These are phyloP conservation scores for Martes flavigula DNA, from an alignment of 2,797 vertebrate species.

Conservation along the genomic window DNA sequence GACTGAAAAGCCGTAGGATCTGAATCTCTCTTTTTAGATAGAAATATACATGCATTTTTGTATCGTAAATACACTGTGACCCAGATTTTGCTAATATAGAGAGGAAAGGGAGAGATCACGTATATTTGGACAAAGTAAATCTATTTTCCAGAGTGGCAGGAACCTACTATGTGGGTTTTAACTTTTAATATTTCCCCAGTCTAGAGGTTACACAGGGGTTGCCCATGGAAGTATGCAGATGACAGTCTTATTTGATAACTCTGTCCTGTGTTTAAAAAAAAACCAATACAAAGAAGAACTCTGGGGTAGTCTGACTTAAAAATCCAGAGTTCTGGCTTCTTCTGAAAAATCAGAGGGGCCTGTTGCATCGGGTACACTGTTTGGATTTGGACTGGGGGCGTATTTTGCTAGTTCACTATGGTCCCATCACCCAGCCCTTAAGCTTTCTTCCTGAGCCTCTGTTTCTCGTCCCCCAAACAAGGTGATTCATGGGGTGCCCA, in stretches of 20 bases:
- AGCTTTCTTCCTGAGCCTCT: not conserved
- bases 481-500: not conserved
- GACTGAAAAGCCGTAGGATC: not conserved
- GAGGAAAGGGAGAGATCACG: not conserved
- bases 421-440: too few species aligned
- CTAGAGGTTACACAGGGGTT: not conserved
- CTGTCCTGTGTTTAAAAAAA: not conserved
- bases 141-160: conserved; percentile 25
- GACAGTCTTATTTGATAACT: not conserved
- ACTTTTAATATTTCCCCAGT: not conserved
- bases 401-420: not conserved
- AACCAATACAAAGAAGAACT: not conserved
- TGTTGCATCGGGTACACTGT: rapidly evolving
- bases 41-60: not conserved
- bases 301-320: not conserved
- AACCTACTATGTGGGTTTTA: not conserved
- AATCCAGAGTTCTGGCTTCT: not conserved
- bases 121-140: conserved; percentile 16
- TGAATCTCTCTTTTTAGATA: not conserved
- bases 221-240: rapidly evolving
- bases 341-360: not conserved
- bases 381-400: too few species aligned
- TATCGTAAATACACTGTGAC: not conserved
- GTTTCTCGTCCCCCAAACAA: not conserved
- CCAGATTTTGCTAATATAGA: not conserved